Percentiles rank a stretch among this genome's conserved stretches.
phyloP scores from a whole-genome alignment of 2,797 vertebrate species.

The Zenarchopterus dispar region DNA sequence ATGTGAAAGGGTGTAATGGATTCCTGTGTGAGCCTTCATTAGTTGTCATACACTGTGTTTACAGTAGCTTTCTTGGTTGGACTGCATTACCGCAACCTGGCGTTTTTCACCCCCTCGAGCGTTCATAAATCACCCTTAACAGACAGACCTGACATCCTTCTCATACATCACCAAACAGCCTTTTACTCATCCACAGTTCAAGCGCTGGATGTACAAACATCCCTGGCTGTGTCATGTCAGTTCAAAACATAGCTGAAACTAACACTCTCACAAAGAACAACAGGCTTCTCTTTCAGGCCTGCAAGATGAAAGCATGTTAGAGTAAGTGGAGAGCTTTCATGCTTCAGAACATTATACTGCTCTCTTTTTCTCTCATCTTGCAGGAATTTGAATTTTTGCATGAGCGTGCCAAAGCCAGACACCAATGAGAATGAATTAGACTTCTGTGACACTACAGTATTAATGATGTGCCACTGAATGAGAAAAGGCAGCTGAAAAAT shows the following conservation, averaged over 20 bases:
- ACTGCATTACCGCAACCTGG: constrained; percentile 62
- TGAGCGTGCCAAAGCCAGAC: constrained; percentile 30
- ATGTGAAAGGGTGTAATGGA: constrained; percentile 68
- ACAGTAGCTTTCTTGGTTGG: constrained; percentile 72
- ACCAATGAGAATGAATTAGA: constrained; percentile 43
- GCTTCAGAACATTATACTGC: constrained; percentile 51
- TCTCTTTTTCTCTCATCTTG: constrained; percentile 40
- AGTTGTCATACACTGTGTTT: constrained; percentile 70
- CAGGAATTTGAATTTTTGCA: constrained; percentile 52
- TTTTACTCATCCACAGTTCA: constrained; percentile 70
- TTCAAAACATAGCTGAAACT: constrained; percentile 70
- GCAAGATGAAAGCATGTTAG: constrained; percentile 70
- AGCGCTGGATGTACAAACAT: constrained; percentile 75
- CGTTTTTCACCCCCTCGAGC: constrained; percentile 57
- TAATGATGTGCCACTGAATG: constrained; percentile 22
- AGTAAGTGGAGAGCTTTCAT: constrained; percentile 62
- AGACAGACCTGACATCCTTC: constrained; percentile 72
- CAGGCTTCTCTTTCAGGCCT: constrained; percentile 54
- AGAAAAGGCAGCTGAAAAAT: constrained; percentile 1
- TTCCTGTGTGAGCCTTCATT: constrained; percentile 67
- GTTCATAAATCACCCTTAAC: constrained; percentile 83
- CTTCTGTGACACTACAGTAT: constrained; percentile 29
- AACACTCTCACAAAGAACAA: constrained; percentile 74
- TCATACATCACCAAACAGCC: constrained; percentile 75
- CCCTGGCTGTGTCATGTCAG: constrained; percentile 64